These are phyloP conservation scores for Arvicola amphibius DNA, from an alignment of 2,797 vertebrate species.

Conservation along the genomic window DNA sequence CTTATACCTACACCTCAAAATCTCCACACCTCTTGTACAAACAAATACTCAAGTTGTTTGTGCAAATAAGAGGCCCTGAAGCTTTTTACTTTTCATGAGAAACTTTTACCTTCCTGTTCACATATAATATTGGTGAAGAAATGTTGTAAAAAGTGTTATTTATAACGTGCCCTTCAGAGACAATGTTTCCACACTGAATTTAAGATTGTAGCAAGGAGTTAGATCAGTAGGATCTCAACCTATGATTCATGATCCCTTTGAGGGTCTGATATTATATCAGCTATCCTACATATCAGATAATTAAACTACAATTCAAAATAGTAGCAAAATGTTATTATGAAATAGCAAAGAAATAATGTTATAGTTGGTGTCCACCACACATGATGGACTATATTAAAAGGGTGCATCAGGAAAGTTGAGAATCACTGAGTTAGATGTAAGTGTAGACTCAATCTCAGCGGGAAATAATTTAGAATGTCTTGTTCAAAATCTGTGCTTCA, in stretches of 20 bases:
- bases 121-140: neutral
- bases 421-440: neutral
- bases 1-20: neutral
- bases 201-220: neutral
- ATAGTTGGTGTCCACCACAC: neutral
- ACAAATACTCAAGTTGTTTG: neutral
- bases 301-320: neutral
- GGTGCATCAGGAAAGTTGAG: neutral
- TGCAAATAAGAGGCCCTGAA: neutral
- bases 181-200: conserved; percentile 16
- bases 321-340: neutral
- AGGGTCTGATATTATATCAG: neutral
- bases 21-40: neutral
- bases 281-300: neutral
- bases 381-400: neutral
- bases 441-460: neutral
- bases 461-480: conserved; percentile 11
- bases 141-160: neutral
- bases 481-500: neutral
- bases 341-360: neutral
- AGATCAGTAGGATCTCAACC: neutral
- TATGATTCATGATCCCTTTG: neutral
- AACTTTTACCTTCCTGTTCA: neutral
- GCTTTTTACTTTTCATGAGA: neutral
- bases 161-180: neutral